These are phyloP conservation scores for Vanessa tameamea DNA, from an alignment of 1,140 invertebrate genomes.

Conservation along the genomic window DNA sequence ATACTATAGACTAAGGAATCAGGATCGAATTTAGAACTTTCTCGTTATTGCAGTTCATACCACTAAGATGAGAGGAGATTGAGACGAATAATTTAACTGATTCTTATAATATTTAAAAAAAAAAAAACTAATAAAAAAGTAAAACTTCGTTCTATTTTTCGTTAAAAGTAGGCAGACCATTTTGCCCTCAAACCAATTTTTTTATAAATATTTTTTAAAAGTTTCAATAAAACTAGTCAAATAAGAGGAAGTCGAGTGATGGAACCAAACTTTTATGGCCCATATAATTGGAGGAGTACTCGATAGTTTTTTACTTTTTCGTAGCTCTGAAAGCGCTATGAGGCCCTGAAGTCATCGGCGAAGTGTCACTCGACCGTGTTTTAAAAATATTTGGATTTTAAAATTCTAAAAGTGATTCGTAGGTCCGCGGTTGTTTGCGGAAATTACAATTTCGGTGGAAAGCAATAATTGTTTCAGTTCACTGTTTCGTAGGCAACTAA, in stretches of 20 bases:
- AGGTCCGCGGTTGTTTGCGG: neutral
- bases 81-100: no score
- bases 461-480: constrained; percentile 16
- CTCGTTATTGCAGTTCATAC: no score
- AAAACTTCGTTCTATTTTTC: no score
- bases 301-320: constrained; percentile 26
- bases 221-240: neutral
- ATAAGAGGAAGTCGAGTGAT: constrained; percentile 8
- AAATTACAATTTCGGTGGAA: constrained; percentile 13
- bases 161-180: no score
- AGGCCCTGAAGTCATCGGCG: constrained; percentile 13
- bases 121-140: no score
- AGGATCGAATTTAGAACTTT: no score
- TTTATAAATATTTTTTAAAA: no score
- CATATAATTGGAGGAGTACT: constrained; percentile 21
- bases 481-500: neutral
- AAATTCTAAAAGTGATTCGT: constrained; percentile 20
- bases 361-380: constrained; percentile 26
- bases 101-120: no score
- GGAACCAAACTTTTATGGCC: neutral
- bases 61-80: no score
- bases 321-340: constrained; percentile 3
- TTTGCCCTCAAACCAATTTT: no score
- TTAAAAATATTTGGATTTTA: constrained; percentile 23
- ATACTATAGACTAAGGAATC: no score